These are phyloP conservation scores for Balearica regulorum DNA, from an alignment of 2,797 vertebrate genomes.

Conservation along the genomic window DNA sequence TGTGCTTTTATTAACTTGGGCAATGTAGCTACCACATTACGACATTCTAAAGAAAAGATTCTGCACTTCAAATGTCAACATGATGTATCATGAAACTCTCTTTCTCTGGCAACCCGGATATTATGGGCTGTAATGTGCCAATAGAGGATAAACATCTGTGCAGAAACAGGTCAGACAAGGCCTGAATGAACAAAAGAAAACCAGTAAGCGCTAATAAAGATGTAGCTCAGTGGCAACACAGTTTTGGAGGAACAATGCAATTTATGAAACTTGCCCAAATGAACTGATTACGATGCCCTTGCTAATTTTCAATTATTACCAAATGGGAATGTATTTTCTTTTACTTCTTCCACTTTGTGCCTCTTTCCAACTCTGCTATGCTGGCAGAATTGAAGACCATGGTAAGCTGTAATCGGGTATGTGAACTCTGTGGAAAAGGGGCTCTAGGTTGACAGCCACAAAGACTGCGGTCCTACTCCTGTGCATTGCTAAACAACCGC, in stretches of 20 bases:
- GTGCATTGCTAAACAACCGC: background rate
- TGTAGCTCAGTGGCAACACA: background rate
- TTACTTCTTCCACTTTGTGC: background rate
- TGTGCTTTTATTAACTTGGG: constrained; percentile 21
- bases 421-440: background rate
- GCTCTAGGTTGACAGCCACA: background rate
- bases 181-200: background rate
- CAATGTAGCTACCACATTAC: background rate
- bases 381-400: background rate
- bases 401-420: background rate
- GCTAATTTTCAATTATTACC: background rate
- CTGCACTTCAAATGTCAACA: background rate
- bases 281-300: background rate
- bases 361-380: background rate
- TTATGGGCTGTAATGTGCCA: constrained; percentile 9
- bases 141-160: background rate
- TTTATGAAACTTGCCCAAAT: background rate
- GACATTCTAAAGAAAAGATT: background rate
- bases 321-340: background rate
- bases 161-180: constrained; percentile 2
- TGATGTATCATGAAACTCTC: background rate
- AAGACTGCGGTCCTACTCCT: background rate
- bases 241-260: background rate
- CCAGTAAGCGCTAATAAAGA: background rate
- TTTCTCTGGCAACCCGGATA: background rate